Conservation (phyloP, 1,140 invertebrate genomes). For the Trypoxylus dichotomus region DNA sequence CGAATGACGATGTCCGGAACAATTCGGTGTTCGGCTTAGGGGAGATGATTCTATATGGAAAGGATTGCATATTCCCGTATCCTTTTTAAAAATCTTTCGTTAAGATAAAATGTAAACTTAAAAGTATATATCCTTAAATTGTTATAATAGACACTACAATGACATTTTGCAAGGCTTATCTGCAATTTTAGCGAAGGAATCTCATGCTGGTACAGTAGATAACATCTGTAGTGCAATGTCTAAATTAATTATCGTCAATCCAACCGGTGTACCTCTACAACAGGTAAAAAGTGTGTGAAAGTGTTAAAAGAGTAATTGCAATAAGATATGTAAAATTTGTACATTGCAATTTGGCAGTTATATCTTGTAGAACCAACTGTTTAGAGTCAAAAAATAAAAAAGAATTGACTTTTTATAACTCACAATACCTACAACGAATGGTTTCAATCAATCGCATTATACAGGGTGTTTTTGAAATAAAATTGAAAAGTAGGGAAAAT, state of each 20-base stretch:
- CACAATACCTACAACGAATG: too few relatives aligned
- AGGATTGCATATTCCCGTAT: constrained; percentile 63
- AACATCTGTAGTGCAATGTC: constrained; percentile 80
- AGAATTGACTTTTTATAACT: too few relatives aligned
- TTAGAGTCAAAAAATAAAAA: too few relatives aligned
- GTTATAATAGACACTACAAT: constrained; percentile 58
- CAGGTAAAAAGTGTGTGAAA: too few relatives aligned
- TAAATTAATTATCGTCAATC: constrained; percentile 70
- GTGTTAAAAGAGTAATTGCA: too few relatives aligned
- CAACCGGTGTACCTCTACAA: constrained; percentile 63
- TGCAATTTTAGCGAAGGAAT: constrained; percentile 63
- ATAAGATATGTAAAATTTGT: too few relatives aligned
- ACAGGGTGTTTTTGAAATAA: too few relatives aligned
- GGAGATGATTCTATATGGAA: constrained; percentile 67
- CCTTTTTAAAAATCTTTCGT: constrained; percentile 49
- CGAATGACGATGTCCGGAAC: constrained; percentile 71
- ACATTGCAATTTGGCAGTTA: too few relatives aligned
- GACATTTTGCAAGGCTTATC: constrained; percentile 69
- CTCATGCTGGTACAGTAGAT: constrained; percentile 65
- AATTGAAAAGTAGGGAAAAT: too few relatives aligned
- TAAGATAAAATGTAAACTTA: neutral
- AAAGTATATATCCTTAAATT: constrained; percentile 16
- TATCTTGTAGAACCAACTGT: too few relatives aligned
- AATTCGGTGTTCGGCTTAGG: constrained; percentile 75
- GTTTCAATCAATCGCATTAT: too few relatives aligned